These are phyloP conservation scores for Crotalus horridus DNA, from an alignment of 2,113 vertebrate genomes.

Conservation along the genomic window DNA sequence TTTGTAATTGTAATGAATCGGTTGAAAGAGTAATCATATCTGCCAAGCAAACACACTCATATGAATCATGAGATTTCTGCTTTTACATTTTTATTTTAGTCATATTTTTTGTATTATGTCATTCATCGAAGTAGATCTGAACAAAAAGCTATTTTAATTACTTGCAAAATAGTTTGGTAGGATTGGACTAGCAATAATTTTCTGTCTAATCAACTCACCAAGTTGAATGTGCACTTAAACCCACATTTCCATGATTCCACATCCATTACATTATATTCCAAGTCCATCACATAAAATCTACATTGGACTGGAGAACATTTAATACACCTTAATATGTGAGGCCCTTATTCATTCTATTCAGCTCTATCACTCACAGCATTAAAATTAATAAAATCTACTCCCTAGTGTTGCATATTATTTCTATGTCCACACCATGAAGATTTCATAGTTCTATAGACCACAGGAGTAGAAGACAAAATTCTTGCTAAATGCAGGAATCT, in stretches of 20 bases:
- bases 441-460: neutral
- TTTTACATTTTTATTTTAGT: neutral
- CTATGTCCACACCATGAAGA: neutral
- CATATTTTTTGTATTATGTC: neutral
- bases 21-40: neutral
- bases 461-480: neutral
- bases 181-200: too few species aligned
- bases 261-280: neutral
- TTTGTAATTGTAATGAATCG: neutral
- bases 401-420: neutral
- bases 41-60: neutral
- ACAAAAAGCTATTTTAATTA: neutral
- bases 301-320: neutral
- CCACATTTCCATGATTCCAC: neutral
- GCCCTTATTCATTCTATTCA: neutral
- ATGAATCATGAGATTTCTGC: neutral
- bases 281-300: neutral
- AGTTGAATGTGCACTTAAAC: neutral
- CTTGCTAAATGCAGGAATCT: neutral
- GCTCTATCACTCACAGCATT: neutral
- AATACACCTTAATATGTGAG: neutral
- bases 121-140: neutral
- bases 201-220: neutral
- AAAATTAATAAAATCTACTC: neutral
- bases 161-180: neutral